These are phyloP conservation scores for Cyclopterus lumpus DNA, from an alignment of 2,797 vertebrate genomes.

Conservation along the genomic window DNA sequence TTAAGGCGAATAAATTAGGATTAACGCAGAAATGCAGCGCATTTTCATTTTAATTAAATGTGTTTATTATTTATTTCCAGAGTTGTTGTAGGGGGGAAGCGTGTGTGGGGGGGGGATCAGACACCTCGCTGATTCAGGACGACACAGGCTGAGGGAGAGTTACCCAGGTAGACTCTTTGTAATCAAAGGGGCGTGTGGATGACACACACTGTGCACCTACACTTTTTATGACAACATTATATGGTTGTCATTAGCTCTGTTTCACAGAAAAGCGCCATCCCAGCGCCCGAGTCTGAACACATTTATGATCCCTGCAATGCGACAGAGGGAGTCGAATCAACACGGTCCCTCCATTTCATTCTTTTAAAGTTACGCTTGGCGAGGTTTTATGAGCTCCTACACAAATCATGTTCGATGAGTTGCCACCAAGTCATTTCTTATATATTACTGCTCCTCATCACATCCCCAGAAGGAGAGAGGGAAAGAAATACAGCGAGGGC, in stretches of 20 bases:
- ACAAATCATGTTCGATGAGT: conserved; percentile 81
- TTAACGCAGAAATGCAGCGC: conserved; percentile 76
- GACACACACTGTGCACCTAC: conserved; percentile 29
- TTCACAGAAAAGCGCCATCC: conserved; percentile 60
- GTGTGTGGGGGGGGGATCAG: conserved; percentile 38
- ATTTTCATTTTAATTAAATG: conserved; percentile 85
- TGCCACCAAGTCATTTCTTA: conserved; percentile 76
- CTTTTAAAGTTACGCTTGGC: conserved; percentile 78
- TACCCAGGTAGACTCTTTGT: conserved; percentile 33
- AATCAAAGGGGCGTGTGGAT: conserved; percentile 19
- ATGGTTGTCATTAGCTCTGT: conserved; percentile 59
- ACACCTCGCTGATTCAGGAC: conserved; percentile 49
- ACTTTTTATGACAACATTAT: conserved; percentile 55
- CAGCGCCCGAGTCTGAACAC: conserved; percentile 47
- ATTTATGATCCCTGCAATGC: conserved; percentile 79
- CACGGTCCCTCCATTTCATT: conserved; percentile 69
- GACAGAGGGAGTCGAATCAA: conserved; percentile 65
- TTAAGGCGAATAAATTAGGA: conserved; percentile 85
- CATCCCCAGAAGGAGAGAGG: conserved; percentile 46
- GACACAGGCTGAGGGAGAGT: conserved; percentile 37
- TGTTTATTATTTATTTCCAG: conserved; percentile 84
- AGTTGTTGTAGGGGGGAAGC: conserved; percentile 35
- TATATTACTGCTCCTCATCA: conserved; percentile 76
- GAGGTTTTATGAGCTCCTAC: conserved; percentile 76
- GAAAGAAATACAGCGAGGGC: conserved; percentile 41